Conservation (phyloP, 1,140 invertebrate genomes). For the Archivesica marissinica region DNA sequence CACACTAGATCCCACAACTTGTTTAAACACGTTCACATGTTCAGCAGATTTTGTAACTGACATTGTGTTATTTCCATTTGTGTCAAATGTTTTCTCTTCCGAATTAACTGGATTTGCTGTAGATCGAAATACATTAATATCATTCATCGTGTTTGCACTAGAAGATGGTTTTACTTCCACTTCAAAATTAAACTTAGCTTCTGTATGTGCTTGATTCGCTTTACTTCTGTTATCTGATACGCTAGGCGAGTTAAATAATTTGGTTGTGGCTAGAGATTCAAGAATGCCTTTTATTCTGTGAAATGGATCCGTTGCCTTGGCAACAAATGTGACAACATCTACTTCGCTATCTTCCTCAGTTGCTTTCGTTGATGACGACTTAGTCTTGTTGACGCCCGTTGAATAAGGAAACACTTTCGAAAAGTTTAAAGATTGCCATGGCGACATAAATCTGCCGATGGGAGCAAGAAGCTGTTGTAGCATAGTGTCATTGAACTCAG, state of each 20-base stretch:
- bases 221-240: neutral
- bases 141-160: neutral
- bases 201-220: neutral
- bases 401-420: slow-evolving; percentile 35
- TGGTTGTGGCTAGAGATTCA: neutral
- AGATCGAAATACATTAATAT: neutral
- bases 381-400: neutral
- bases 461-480: neutral
- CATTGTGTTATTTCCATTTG: neutral
- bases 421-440: slow-evolving; percentile 39
- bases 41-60: neutral
- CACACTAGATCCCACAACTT: neutral
- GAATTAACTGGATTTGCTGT: slow-evolving; percentile 1
- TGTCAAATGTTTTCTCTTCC: slow-evolving; percentile 10
- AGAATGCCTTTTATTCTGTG: slow-evolving; percentile 19
- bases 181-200: slow-evolving; percentile 29
- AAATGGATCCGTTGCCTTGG: slow-evolving; percentile 42
- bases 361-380: neutral
- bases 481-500: slow-evolving; percentile 4
- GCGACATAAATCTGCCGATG: slow-evolving; percentile 23
- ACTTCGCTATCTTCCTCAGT: slow-evolving; percentile 34
- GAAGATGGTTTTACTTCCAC: neutral
- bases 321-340: slow-evolving; percentile 34
- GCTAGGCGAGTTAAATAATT: neutral
- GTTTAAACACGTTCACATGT: neutral